These are phyloP conservation scores for Microtus ochrogaster DNA, from an alignment of 2,113 vertebrate genomes.

Conservation along the genomic window DNA sequence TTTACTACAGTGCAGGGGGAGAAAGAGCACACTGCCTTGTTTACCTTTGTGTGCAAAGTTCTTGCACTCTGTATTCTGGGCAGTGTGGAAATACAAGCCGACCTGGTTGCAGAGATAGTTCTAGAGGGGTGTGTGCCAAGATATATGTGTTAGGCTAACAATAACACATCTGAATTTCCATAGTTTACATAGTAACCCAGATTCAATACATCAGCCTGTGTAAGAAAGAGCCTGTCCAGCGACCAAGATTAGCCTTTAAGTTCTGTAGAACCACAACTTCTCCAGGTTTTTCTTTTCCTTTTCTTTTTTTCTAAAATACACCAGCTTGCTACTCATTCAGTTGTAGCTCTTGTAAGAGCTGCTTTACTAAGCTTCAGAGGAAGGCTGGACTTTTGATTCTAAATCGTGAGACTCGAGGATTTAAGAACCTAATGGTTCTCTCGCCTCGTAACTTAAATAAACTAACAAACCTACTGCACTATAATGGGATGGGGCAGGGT, in stretches of 20 bases:
- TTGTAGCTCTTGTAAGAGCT: neutral
- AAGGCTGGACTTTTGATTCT: conserved; percentile 44
- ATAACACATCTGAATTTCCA: conserved; percentile 28
- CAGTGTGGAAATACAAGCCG: neutral
- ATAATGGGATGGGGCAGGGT: neutral
- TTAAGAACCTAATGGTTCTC: neutral
- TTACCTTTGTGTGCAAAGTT: conserved; percentile 47
- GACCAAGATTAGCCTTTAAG: neutral
- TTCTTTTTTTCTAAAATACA: neutral
- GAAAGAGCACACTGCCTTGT: conserved; percentile 11
- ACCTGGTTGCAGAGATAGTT: neutral
- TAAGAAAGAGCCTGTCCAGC: neutral
- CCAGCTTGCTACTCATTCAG: neutral
- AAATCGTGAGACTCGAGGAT: neutral
- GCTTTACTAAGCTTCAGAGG: neutral
- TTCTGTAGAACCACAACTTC: neutral
- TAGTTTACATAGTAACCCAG: conserved; percentile 12
- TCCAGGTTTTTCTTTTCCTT: neutral
- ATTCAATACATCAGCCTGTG: neutral
- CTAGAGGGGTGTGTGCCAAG: neutral
- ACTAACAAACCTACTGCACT: neutral
- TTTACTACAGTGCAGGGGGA: neutral
- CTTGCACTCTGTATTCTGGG: neutral
- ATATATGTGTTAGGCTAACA: neutral
- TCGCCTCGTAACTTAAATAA: neutral